Conservation (phyloP, 2,113 vertebrate species). For the Thunnus maccoyii region DNA sequence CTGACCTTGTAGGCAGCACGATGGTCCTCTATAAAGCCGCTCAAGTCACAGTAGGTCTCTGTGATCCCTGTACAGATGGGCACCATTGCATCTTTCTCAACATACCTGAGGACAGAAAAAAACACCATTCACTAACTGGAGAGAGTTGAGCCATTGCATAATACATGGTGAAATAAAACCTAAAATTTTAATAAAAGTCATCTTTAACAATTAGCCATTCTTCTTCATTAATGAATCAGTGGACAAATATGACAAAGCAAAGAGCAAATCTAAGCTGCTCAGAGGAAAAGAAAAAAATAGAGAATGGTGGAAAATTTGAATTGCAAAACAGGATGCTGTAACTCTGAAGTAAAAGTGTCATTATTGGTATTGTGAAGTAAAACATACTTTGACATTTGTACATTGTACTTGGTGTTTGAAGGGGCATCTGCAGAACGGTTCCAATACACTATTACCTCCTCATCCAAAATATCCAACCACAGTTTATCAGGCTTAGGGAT, state of each 20-base stretch:
- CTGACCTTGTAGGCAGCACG: not conserved
- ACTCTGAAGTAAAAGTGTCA: not conserved
- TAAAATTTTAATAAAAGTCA: not conserved
- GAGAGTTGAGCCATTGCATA: not conserved
- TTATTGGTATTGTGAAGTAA: not conserved
- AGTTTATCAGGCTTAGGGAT: conserved; percentile 44
- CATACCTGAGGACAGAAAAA: conserved; percentile 43
- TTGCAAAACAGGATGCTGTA: not conserved
- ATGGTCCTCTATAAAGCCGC: conserved; percentile 40
- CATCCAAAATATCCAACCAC: conserved; percentile 72
- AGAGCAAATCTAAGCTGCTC: not conserved
- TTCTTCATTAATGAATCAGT: not conserved
- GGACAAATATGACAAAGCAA: not conserved
- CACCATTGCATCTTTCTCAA: rapidly evolving
- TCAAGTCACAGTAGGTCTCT: conserved; percentile 59
- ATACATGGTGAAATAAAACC: not conserved
- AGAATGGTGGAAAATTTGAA: not conserved
- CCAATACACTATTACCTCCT: conserved; percentile 74
- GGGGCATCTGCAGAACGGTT: conserved; percentile 32
- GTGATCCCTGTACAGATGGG: conserved; percentile 35
- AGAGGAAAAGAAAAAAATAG: not conserved
- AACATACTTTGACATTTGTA: conserved; percentile 76
- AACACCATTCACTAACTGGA: conserved; percentile 7
- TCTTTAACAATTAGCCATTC: not conserved
- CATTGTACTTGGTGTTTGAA: conserved; percentile 62